phyloP scores from a whole-genome alignment of 2,888 invertebrate species.

The Lochmaea crataegi region DNA sequence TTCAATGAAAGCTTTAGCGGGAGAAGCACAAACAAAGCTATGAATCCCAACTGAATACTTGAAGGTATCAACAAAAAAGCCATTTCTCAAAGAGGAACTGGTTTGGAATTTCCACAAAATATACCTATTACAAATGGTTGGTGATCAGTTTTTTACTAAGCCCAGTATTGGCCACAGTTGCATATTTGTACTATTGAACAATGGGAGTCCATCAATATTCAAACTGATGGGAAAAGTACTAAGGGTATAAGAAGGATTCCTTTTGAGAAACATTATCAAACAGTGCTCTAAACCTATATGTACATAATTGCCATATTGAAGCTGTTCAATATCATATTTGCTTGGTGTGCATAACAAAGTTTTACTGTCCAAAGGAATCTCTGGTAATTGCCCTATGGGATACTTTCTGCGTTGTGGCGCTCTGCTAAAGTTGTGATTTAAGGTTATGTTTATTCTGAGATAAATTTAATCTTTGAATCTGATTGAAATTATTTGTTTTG shows the following conservation, averaged over 20 bases:
- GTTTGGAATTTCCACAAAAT: no score
- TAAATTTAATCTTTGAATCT: not conserved
- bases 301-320: not conserved
- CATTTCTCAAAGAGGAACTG: slow-evolving; percentile 24
- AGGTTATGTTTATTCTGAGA: not conserved
- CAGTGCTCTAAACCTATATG: not conserved
- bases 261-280: not conserved
- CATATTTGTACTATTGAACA: slow-evolving; percentile 31
- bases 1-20: slow-evolving; percentile 45
- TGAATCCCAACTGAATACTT: slow-evolving; percentile 34
- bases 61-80: slow-evolving; percentile 32
- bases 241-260: not conserved
- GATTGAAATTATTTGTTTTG: not conserved
- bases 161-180: slow-evolving; percentile 40
- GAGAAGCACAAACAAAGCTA: slow-evolving; percentile 46
- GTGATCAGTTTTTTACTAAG: slow-evolving; percentile 29
- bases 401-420: not conserved
- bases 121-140: slow-evolving; percentile 21
- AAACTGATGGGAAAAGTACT: slow-evolving; percentile 27
- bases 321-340: slow-evolving; percentile 1
- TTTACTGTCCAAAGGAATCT: slow-evolving; percentile 39
- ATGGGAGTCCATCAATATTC: slow-evolving; percentile 37
- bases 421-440: slow-evolving; percentile 9
- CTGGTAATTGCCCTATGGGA: slow-evolving; percentile 26
- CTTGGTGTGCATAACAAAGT: slow-evolving; percentile 37